Conservation (phyloP, 2,113 vertebrate species). For the Oreocharis arfaki region DNA sequence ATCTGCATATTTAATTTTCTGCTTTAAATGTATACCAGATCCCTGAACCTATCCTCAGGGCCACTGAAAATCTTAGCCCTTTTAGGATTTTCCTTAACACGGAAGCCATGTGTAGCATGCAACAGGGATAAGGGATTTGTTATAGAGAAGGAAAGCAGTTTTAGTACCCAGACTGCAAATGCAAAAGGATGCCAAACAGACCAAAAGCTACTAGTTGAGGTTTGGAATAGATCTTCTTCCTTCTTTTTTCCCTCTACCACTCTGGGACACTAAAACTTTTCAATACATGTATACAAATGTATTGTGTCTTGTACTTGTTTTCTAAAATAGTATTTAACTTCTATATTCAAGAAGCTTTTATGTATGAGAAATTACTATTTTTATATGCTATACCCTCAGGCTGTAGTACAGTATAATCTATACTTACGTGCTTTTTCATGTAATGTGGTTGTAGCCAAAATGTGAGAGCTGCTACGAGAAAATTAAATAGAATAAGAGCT, state of each 20-base stretch:
- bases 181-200: not conserved
- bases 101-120: not conserved
- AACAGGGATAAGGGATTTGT: not conserved
- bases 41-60: not conserved
- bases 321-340: not conserved
- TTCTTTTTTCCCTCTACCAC: not conserved
- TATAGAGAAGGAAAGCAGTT: not conserved
- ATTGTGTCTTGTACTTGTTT: constrained; percentile 54
- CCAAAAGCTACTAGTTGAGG: not conserved
- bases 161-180: not conserved
- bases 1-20: not conserved
- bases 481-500: constrained; percentile 75
- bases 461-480: constrained; percentile 61
- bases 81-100: not conserved
- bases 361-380: constrained; percentile 69
- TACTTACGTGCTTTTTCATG: constrained; percentile 57
- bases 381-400: constrained; percentile 55
- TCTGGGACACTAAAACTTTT: not conserved
- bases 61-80: not conserved
- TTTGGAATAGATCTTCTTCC: not conserved
- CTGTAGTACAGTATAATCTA: constrained; percentile 64
- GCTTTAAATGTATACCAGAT: not conserved
- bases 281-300: not conserved
- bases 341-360: constrained; percentile 43
- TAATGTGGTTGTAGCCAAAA: constrained; percentile 59